phyloP scores from a whole-genome alignment of 1,140 invertebrate species.

The Bombus huntii region DNA sequence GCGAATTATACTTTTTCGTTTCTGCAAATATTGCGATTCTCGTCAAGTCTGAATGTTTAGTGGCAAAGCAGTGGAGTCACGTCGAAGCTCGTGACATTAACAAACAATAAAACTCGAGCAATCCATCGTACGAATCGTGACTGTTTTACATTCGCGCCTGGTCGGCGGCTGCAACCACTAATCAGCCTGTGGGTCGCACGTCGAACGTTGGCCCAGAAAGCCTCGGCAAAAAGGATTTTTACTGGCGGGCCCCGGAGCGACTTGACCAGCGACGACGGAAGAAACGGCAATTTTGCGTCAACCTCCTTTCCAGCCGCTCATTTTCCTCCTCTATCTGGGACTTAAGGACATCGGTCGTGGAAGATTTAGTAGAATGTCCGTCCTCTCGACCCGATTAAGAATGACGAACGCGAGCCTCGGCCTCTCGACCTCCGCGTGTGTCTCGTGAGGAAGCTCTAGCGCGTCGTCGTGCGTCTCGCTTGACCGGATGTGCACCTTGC shows the following conservation, averaged over 20 bases:
- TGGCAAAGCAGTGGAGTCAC: background rate
- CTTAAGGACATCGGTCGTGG: conserved; percentile 57
- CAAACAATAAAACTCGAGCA: background rate
- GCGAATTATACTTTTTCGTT: background rate
- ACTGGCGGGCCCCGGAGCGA: background rate
- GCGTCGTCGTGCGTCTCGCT: background rate
- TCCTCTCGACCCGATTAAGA: conserved; percentile 62
- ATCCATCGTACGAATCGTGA: background rate
- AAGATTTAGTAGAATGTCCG: conserved; percentile 61
- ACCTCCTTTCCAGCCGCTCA: conserved; percentile 65
- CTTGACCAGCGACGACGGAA: conserved; percentile 28
- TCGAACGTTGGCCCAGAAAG: conserved; percentile 40
- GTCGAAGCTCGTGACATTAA: background rate
- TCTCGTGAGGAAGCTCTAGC: background rate
- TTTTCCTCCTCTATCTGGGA: conserved; percentile 64
- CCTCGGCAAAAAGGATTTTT: conserved; percentile 57
- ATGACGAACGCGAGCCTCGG: conserved; percentile 49
- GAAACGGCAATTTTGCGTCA: conserved; percentile 59
- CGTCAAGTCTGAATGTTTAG: background rate
- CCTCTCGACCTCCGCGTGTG: conserved; percentile 44
- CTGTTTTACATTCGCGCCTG: conserved; percentile 5
- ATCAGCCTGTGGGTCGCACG: conserved; percentile 1
- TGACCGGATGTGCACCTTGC: conserved; percentile 51
- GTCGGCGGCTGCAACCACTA: background rate
- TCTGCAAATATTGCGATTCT: background rate